Base-by-base conservation (phyloP, 1,140 invertebrate genomes). In the Marisa cornuarietis region DNA sequence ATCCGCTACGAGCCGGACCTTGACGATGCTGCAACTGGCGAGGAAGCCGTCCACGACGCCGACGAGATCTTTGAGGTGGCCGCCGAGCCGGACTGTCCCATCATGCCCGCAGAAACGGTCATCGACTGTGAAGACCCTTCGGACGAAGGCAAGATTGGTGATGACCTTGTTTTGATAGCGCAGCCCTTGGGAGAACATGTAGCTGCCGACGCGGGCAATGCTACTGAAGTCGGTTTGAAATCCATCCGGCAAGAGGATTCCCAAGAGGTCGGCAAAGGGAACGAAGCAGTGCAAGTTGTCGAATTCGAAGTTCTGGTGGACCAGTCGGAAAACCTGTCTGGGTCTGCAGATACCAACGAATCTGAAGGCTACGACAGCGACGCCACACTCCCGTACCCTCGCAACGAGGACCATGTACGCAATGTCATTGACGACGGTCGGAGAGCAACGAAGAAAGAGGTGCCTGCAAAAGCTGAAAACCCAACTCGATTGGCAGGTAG, bases 1-100 rank as follows among this genome's bases (percentile, higher is more conserved):
- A 58, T 58, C 11, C 11, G 54, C 11, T 58, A 58, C 8, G 54
- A 65, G 61, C 61, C 58, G 31, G 58, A 49, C 24, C n/a, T 63
- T 18, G 61, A 77, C 31, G 63, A 65, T 16, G 42, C 49, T 26
- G 68, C 26, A 22, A 42, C 68, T 63, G 75, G 49, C 14, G 65
- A n/a, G 22, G 63, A 77, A n/a, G 24, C 54, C 42, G 26, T 24
- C 65, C 26, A 77, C 16, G 76, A 68, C 10, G n/a, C 26, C 14
- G 76, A 77, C n/a, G 76, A 68, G 63, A 65, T 77, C 42, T 77
- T 77, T 26, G 63, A 77, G 63, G 66, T 68, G 6, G 76, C 54
- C 31, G 54, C 66, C 22, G 76, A 66, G 24, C 10, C 63, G n/a
- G 76, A 77, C 65, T 51, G 62, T 18, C 63, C 76, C 65, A 66